These are phyloP conservation scores for Macquaria australasica DNA, from an alignment of 2,113 vertebrate species.

Conservation along the genomic window DNA sequence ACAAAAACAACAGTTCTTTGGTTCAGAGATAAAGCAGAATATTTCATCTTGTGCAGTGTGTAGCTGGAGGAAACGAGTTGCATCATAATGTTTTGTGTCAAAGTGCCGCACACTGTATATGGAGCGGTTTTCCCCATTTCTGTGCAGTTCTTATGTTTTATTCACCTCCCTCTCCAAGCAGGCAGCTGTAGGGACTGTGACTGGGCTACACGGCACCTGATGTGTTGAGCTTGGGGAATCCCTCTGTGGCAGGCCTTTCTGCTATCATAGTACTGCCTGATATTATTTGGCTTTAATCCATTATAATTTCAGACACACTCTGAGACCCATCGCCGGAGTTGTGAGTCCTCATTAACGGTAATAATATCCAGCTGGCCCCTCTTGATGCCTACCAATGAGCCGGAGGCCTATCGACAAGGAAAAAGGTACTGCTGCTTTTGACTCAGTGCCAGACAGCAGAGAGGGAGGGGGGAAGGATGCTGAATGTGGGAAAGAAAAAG, in stretches of 20 bases:
- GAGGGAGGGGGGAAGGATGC: no score
- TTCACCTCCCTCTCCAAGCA: neutral
- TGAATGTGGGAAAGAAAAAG: neutral
- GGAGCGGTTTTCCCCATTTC: conserved; percentile 6
- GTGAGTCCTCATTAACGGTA: conserved; percentile 51
- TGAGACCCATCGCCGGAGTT: conserved; percentile 8
- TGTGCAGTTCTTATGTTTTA: conserved; percentile 36
- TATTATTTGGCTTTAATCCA: conserved; percentile 38
- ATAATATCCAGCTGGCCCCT: conserved; percentile 51
- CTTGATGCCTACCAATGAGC: conserved; percentile 48
- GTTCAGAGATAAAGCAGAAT: conserved; percentile 17
- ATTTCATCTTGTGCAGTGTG: conserved; percentile 14
- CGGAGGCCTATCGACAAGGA: conserved; percentile 4
- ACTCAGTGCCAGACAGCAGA: conserved; percentile 7
- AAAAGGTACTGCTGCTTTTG: conserved; percentile 24
- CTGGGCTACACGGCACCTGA: neutral
- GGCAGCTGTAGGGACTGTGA: conserved; percentile 10
- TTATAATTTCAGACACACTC: conserved; percentile 49
- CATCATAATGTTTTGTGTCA: conserved; percentile 17
- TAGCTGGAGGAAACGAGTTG: conserved; percentile 10
- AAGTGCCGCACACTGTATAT: neutral
- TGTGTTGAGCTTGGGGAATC: conserved; percentile 24
- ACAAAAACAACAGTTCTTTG: neutral
- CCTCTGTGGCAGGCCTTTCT: conserved; percentile 21
- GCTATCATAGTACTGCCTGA: conserved; percentile 18